phyloP scores from a whole-genome alignment of 2,888 invertebrate species.

The Orchestes rusci region DNA sequence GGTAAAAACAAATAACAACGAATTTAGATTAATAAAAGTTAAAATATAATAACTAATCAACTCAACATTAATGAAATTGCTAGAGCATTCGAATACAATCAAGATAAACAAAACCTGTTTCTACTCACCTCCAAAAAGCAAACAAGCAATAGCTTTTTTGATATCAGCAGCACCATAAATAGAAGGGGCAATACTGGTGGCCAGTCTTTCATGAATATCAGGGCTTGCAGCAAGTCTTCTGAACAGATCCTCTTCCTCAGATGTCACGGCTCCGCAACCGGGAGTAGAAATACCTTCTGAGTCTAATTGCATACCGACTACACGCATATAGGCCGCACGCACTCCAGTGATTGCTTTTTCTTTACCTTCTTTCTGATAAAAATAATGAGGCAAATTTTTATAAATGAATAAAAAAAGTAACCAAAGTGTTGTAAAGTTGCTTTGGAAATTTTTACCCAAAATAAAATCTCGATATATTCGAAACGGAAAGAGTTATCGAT shows the following conservation, averaged over 20 bases:
- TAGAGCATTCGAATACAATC: too few relatives aligned
- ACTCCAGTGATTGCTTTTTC: slow-evolving; percentile 85
- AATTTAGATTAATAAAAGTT: too few relatives aligned
- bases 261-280: slow-evolving; percentile 49
- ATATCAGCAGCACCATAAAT: slow-evolving; percentile 92
- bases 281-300: slow-evolving; percentile 67
- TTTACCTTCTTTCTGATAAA: slow-evolving; percentile 54
- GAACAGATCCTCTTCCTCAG: slow-evolving; percentile 76
- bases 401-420: background rate
- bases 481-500: too few relatives aligned
- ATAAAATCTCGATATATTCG: too few relatives aligned
- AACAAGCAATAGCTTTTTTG: slow-evolving; percentile 92
- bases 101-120: too few relatives aligned
- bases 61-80: too few relatives aligned
- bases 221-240: slow-evolving; percentile 75
- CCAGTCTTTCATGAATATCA: slow-evolving; percentile 82
- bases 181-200: slow-evolving; percentile 91
- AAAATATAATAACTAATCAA: too few relatives aligned
- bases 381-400: slow-evolving; percentile 19
- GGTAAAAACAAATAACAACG: too few relatives aligned
- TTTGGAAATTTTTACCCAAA: too few relatives aligned
- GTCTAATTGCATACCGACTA: slow-evolving; percentile 86
- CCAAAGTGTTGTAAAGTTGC: background rate
- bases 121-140: slow-evolving; percentile 79
- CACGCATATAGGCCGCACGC: slow-evolving; percentile 87